Base-by-base conservation (phyloP, 2,797 vertebrate genomes). In the Macropodus opercularis region DNA sequence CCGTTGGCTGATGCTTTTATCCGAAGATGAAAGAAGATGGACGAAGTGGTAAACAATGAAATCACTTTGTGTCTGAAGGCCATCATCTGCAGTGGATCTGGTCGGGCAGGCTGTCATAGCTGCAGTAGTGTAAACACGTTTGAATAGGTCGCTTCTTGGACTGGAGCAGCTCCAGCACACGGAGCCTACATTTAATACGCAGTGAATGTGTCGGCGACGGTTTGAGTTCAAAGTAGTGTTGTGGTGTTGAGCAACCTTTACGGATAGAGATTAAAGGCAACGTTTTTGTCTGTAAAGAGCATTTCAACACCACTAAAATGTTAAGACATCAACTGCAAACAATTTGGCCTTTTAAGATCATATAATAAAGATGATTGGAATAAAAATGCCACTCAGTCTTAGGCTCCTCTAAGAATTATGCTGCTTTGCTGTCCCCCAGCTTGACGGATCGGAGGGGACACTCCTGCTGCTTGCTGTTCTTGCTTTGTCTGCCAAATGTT, bases 401-500 rank as follows among this genome's bases (percentile, higher is more conserved):
- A n/a, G 40, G 46, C 32, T 50, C 26, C 62, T 66, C 31, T 26
- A 39, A 55, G 36, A 50, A 74, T 32, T 46, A 72, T 11, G n/a
- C 8, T 0, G 27, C 50, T 46, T 53, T 73, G 15, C 29, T 35
- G 34, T 62, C 54, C 53, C 38, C 22, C 29, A 23, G 22, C 48
- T 44, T 58, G 47, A 62, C 32, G 13, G 12, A 42, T 55, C 22
- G 32, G 29, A 35, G 47, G 29, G 19, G 18, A 63, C 31, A 38
- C 52, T 59, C 66, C 70, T 60, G 64, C 62, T 69, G 44, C 24
- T 47, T 22, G 35, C 50, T 13, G 39, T 31, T 71, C 34, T 66
- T 17, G 59, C 39, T 66, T 77, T 50, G 15, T 71, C 62, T 69
- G 63, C 40, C 41, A 71, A 72, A 66, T 76, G 26, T 68, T 65